Percentiles rank a stretch among this genome's conserved stretches.
Evolutionary conservation across 2,113 vertebrate species (phyloP).

Genomic region (Semicossyphus pulcher): DNA sequence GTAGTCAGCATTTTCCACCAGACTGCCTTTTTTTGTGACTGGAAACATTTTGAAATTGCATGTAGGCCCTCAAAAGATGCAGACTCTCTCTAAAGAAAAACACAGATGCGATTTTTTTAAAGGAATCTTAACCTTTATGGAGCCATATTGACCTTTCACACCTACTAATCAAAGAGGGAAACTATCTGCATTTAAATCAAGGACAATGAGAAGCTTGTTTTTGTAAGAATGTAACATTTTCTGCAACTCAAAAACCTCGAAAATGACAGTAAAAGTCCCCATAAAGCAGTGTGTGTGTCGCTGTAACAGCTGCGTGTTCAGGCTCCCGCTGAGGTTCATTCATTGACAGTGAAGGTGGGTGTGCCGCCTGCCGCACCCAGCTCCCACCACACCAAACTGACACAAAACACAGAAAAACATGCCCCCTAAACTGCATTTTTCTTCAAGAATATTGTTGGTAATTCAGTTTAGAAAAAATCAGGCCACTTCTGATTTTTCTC

Average conservation of each 20-base stretch:
- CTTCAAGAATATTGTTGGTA: too few relatives aligned
- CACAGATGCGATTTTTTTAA: neutral
- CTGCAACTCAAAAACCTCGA: neutral
- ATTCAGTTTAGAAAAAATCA: too few relatives aligned
- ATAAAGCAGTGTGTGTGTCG: neutral
- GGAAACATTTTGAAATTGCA: neutral
- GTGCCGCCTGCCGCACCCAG: conserved; percentile 73
- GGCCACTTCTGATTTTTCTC: too few relatives aligned
- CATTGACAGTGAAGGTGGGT: conserved; percentile 70
- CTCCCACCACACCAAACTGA: conserved; percentile 35
- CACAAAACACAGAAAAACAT: neutral
- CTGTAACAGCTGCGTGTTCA: conserved; percentile 11
- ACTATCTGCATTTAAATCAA: neutral
- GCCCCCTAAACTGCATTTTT: too few relatives aligned
- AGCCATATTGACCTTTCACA: neutral
- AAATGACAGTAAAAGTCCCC: neutral
- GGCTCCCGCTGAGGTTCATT: conserved; percentile 55
- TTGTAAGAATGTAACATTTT: neutral
- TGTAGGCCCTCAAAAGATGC: neutral
- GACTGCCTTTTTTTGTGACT: neutral
- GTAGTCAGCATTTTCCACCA: neutral
- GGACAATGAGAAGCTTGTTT: neutral
- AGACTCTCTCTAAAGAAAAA: neutral
- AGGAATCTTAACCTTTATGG: neutral
- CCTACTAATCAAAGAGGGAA: neutral